Conservation (phyloP, 2,113 vertebrate species). For the Chionodraco myersi region DNA sequence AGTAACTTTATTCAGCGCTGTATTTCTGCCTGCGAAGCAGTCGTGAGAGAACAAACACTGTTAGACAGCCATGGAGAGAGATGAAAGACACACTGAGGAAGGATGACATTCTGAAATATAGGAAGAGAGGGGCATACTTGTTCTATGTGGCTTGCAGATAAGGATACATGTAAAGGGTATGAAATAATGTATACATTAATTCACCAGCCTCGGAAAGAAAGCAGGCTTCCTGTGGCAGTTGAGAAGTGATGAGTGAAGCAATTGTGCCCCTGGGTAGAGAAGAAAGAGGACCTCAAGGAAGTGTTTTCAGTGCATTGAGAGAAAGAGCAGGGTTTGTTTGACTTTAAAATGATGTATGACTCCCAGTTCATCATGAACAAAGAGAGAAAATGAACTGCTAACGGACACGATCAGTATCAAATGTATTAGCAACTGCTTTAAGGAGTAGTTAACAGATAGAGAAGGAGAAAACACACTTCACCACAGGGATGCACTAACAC, state of each 20-base stretch:
- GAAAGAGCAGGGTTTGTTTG: slow-evolving; percentile 41
- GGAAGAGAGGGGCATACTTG: neutral
- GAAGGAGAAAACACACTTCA: slow-evolving; percentile 36
- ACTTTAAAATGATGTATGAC: slow-evolving; percentile 31
- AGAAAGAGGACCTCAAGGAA: slow-evolving; percentile 4
- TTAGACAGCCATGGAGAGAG: neutral
- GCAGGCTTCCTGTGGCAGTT: slow-evolving; percentile 12
- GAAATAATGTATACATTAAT: slow-evolving; percentile 10
- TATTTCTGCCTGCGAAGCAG: slow-evolving; percentile 2
- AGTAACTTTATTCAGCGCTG: slow-evolving; percentile 44
- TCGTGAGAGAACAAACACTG: neutral
- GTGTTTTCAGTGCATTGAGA: slow-evolving; percentile 17
- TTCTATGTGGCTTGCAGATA: neutral
- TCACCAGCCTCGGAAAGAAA: slow-evolving; percentile 17
- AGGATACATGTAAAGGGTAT: neutral
- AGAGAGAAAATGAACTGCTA: slow-evolving; percentile 11
- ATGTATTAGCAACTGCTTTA: slow-evolving; percentile 4
- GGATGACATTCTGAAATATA: neutral
- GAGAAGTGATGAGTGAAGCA: slow-evolving; percentile 32
- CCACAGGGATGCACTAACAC: slow-evolving; percentile 19
- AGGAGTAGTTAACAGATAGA: slow-evolving; percentile 45
- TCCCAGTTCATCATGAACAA: neutral
- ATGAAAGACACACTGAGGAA: neutral
- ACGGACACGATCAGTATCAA: neutral
- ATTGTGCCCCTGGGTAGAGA: slow-evolving; percentile 6